Evolutionary conservation across 2,797 vertebrate genomes (phyloP).

Genomic region (Gymnopithys bicolor): DNA sequence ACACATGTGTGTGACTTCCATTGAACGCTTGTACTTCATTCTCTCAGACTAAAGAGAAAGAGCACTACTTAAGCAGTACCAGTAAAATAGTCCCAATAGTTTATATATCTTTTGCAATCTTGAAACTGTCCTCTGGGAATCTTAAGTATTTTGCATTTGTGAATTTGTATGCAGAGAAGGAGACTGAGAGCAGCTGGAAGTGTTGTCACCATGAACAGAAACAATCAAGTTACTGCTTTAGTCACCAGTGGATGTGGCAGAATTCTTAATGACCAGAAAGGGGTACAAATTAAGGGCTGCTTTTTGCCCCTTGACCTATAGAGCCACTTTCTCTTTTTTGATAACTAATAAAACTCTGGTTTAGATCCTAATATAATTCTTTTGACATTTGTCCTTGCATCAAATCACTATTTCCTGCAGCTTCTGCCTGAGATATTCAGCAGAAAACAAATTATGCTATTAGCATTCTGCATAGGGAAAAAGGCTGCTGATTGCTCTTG

Average conservation of each 20-base stretch:
- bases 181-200: slow-evolving; percentile 27
- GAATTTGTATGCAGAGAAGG: slow-evolving; percentile 51
- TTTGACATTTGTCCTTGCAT: slow-evolving; percentile 24
- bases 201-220: neutral
- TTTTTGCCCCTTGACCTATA: slow-evolving; percentile 13
- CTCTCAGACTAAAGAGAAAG: neutral
- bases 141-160: slow-evolving; percentile 2
- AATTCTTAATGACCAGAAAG: slow-evolving; percentile 15
- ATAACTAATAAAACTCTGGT: neutral
- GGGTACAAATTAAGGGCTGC: neutral
- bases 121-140: slow-evolving; percentile 25
- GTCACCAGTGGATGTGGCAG: neutral
- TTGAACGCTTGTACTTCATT: neutral
- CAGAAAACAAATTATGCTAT: slow-evolving; percentile 45
- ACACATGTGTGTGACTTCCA: neutral
- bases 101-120: neutral
- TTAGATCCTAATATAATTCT: neutral
- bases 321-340: neutral
- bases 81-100: neutral
- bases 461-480: slow-evolving; percentile 19
- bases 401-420: slow-evolving; percentile 27
- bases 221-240: slow-evolving; percentile 31
- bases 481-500: slow-evolving; percentile 33
- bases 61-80: neutral
- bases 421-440: slow-evolving; percentile 5